Evolutionary conservation across 2,888 invertebrate species (phyloP), one percentile per base, ranked within the genome.

Genomic region (Laothoe populi): DNA sequence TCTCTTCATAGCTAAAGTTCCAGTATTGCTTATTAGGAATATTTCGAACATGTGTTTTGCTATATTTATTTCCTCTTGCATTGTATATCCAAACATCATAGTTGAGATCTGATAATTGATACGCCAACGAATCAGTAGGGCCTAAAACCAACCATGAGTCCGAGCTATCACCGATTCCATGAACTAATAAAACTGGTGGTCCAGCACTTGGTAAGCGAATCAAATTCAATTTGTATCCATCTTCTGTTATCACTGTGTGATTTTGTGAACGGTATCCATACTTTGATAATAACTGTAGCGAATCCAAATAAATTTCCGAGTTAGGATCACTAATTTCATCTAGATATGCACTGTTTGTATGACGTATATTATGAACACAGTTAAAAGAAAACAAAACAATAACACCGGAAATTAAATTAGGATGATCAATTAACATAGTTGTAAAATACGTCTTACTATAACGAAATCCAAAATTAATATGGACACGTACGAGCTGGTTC

Each of bases 51-150:
- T 90, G 84, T 24, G 76, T 81, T 66, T 82, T 86, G 64, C 88
- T 89, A 65, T 92, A 91, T 76, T 84, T 86, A 70, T 90, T 90
- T 24, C 91, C 91, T 71, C 91, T 81, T 44, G 86, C 75, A 64
- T 91, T 91, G 66, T 77, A 86, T 59, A 91, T 67, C 91, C 91
- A 92, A 57, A 92, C 80, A 65, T 92, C 91, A 67, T 79, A 89
- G 40, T 85, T 88, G 38, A 80, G 73, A 46, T 86, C 82, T 3
- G 84, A 78, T 61, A 92, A 69, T 62, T 81, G 81, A 67, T 79
- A 90, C 1, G 88, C 87, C 58, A 90, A 60, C 0, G 90, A 90
- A 24, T 79, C 73, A 13, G 71, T 66, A 11, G 87, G 88, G 26
- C 89, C 89, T 7, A 88, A 70, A 21, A 90, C 83, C 62, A 91